Evolutionary conservation across 1,140 invertebrate species (phyloP).

Genomic region (Drosophila orosa): DNA sequence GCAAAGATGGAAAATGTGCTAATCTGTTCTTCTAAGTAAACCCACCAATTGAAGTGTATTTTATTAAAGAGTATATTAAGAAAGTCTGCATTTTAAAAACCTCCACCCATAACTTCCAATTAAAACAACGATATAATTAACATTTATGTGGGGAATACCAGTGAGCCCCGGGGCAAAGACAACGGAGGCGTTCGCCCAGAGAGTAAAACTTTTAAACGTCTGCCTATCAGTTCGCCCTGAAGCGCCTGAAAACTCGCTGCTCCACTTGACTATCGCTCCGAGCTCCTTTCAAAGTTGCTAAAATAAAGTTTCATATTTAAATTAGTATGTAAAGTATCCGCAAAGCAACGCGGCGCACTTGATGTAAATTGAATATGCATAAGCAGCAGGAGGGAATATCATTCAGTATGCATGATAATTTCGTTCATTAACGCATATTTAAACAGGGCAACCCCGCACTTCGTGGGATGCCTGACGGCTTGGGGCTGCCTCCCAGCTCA

Average conservation of each 20-base stretch:
- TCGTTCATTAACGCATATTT: constrained; percentile 80
- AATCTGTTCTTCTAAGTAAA: not conserved
- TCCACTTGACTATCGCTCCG: constrained; percentile 6
- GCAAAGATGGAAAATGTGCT: not conserved
- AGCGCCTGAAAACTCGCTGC: constrained; percentile 2
- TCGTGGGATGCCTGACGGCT: not conserved
- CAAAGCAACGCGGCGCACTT: constrained; percentile 52
- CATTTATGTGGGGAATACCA: constrained; percentile 9
- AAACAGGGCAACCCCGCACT: constrained; percentile 39
- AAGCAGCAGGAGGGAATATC: constrained; percentile 40
- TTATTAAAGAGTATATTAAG: not conserved
- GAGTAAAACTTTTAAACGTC: constrained; percentile 40
- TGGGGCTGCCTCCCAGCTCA: constrained; percentile 17
- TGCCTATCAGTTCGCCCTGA: constrained; percentile 26
- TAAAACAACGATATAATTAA: constrained; percentile 9
- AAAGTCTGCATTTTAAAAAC: not conserved
- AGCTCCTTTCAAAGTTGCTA: constrained; percentile 14
- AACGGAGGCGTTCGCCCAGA: constrained; percentile 4
- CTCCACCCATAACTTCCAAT: not conserved
- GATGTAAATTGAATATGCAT: constrained; percentile 74
- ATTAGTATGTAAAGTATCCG: constrained; percentile 62
- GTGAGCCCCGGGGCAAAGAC: not conserved
- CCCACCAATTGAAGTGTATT: too few species aligned
- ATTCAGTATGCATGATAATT: constrained; percentile 78
- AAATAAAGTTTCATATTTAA: constrained; percentile 57